phyloP scores from a whole-genome alignment of 2,888 invertebrate genomes.

The Caenorhabditis sp. region DNA sequence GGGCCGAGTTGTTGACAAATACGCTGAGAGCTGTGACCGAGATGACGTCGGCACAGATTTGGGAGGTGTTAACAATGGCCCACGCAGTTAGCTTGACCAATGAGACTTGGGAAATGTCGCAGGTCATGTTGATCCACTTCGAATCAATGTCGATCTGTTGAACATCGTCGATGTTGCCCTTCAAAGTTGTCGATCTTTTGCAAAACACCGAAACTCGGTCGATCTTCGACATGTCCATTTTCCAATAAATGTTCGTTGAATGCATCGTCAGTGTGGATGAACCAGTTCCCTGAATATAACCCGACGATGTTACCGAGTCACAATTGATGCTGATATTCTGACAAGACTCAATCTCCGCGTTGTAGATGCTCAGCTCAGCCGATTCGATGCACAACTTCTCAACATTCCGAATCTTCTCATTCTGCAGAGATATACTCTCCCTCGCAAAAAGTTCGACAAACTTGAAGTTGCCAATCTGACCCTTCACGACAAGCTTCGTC shows the following conservation, averaged over 20 bases:
- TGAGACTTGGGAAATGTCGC: conserved; percentile 7
- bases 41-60: conserved; percentile 9
- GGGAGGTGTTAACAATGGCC: conserved; percentile 18
- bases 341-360: conserved; percentile 37
- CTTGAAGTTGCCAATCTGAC: conserved; percentile 48
- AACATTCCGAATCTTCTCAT: conserved; percentile 34
- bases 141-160: conserved; percentile 31
- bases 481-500: conserved; percentile 29
- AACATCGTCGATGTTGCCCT: conserved; percentile 20
- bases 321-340: conserved; percentile 37
- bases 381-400: conserved; percentile 40
- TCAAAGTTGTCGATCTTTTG: conserved; percentile 27
- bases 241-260: conserved; percentile 30
- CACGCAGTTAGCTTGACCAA: conserved; percentile 20
- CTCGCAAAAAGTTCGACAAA: conserved; percentile 49
- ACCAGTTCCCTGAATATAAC: conserved; percentile 15
- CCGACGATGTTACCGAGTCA: conserved; percentile 33
- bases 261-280: conserved; percentile 19
- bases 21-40: conserved; percentile 28
- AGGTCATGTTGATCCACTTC: conserved; percentile 34
- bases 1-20: conserved; percentile 23
- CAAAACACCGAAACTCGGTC: conserved; percentile 26
- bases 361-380: conserved; percentile 37
- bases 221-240: conserved; percentile 22
- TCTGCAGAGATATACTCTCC: conserved; percentile 40